A percentile compares a stretch with the other conserved stretches of the same genome.
phyloP scores from a whole-genome alignment of 1,140 invertebrate genomes.

The Drosophila athabasca region DNA sequence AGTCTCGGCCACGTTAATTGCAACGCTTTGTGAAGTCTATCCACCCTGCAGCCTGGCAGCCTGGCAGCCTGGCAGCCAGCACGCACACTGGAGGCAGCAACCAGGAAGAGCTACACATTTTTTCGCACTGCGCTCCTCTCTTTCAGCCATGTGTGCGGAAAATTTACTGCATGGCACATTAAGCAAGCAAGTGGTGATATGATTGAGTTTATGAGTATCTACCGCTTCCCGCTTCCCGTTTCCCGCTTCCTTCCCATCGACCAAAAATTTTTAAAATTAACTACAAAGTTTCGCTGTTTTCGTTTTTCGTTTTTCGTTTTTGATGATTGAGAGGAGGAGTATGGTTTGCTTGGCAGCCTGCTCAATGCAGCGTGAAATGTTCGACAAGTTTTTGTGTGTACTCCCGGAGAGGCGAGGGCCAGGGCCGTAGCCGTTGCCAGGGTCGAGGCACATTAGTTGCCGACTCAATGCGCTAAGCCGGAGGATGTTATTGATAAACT shows the following conservation, averaged over 20 bases:
- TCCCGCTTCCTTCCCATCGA: conserved; percentile 26
- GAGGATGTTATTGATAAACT: conserved; percentile 65
- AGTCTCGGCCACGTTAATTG: conserved; percentile 73
- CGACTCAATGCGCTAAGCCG: conserved; percentile 69
- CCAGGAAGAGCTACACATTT: conserved; percentile 39
- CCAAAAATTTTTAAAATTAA: conserved; percentile 58
- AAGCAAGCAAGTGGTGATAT: conserved; percentile 77
- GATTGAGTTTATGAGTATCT: conserved; percentile 76
- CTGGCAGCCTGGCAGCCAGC: no score
- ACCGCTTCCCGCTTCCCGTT: conserved; percentile 18
- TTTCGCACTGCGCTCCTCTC: conserved; percentile 65
- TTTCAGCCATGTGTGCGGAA: conserved; percentile 38
- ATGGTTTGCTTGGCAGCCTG: conserved; percentile 33
- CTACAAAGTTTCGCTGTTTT: conserved; percentile 46
- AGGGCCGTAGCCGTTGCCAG: no score
- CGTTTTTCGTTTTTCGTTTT: conserved; percentile 25
- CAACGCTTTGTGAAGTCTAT: conserved; percentile 70
- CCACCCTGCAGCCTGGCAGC: conserved; percentile 19
- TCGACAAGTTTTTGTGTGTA: conserved; percentile 53
- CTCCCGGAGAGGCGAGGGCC: background rate
- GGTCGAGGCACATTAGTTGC: conserved; percentile 46
- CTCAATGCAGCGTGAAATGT: conserved; percentile 62
- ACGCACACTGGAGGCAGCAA: conserved; percentile 30
- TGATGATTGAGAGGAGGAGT: conserved; percentile 7
- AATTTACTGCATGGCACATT: conserved; percentile 78